These are phyloP conservation scores for Cheilosia urbana DNA, from an alignment of 2,888 invertebrate species.

Conservation along the genomic window DNA sequence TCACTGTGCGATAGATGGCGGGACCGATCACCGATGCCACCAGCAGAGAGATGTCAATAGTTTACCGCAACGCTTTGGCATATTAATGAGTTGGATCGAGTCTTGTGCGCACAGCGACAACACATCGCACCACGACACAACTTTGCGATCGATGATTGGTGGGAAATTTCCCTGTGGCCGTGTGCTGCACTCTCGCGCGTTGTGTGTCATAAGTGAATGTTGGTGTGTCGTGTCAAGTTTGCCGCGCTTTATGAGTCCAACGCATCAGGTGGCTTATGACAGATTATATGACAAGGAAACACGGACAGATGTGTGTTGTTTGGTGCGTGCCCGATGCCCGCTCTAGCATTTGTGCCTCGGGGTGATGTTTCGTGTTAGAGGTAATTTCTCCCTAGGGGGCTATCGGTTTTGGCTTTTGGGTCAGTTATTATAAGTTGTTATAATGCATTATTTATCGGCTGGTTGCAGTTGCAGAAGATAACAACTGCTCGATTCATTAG, in stretches of 20 bases:
- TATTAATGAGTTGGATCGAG: constrained; percentile 59
- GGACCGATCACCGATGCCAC: constrained; percentile 33
- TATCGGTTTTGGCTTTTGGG: constrained; percentile 32
- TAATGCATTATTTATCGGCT: constrained; percentile 49
- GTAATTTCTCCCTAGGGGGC: constrained; percentile 62
- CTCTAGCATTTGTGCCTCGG: constrained; percentile 32
- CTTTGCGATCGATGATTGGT: constrained; percentile 52
- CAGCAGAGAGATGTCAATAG: constrained; percentile 66
- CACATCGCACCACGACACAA: background rate
- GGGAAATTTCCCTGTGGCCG: constrained; percentile 66
- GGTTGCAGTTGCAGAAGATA: background rate
- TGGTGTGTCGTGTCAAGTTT: constrained; percentile 55
- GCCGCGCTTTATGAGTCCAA: constrained; percentile 58
- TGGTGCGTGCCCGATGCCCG: constrained; percentile 51
- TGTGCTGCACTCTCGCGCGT: constrained; percentile 3
- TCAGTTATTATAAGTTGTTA: constrained; percentile 16
- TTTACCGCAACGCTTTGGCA: constrained; percentile 64
- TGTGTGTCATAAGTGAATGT: constrained; percentile 61
- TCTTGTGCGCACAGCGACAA: constrained; percentile 24
- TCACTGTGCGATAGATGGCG: background rate
- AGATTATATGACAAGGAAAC: constrained; percentile 72
- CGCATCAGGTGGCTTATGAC: constrained; percentile 74
- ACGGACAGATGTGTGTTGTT: constrained; percentile 52
- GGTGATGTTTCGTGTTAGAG: constrained; percentile 26
- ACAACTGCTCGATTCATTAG: background rate